Evolutionary conservation across 2,888 invertebrate genomes (phyloP).

Genomic region (Ophioninae sp.): DNA sequence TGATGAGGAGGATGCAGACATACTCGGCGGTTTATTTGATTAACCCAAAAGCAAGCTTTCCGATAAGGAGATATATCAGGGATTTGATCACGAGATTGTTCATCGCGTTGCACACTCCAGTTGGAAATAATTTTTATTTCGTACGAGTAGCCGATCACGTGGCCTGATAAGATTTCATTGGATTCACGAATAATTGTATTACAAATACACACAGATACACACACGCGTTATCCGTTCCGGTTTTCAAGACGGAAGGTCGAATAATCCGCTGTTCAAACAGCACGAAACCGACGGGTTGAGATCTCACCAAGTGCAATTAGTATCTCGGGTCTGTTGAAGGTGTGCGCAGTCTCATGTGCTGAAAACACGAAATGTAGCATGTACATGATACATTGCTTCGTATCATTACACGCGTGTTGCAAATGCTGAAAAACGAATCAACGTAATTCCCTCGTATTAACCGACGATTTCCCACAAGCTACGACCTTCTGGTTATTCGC

Average conservation of each 20-base stretch:
- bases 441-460: constrained; percentile 1
- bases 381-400: constrained; percentile 13
- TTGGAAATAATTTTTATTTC: constrained; percentile 49
- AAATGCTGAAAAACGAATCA: not conserved
- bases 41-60: not conserved
- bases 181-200: constrained; percentile 25
- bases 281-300: constrained; percentile 33
- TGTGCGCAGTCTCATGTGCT: constrained; percentile 8
- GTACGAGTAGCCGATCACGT: constrained; percentile 3
- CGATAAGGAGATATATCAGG: constrained; percentile 14
- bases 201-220: not conserved
- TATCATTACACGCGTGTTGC: constrained; percentile 8
- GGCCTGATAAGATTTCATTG: constrained; percentile 27
- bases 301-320: constrained; percentile 51
- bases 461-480: not conserved
- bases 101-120: constrained; percentile 40
- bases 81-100: constrained; percentile 30
- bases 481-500: constrained; percentile 5
- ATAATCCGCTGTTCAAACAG: constrained; percentile 36
- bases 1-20: too few species aligned
- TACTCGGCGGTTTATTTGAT: not conserved
- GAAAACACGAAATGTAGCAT: constrained; percentile 14
- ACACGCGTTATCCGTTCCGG: constrained; percentile 42
- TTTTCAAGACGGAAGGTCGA: constrained; percentile 61
- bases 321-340: constrained; percentile 29